Percentiles rank a stretch among this genome's conserved stretches.
These are phyloP conservation scores for Macroglossus sobrinus DNA, from an alignment of 2,113 vertebrate species.

Conservation along the genomic window DNA sequence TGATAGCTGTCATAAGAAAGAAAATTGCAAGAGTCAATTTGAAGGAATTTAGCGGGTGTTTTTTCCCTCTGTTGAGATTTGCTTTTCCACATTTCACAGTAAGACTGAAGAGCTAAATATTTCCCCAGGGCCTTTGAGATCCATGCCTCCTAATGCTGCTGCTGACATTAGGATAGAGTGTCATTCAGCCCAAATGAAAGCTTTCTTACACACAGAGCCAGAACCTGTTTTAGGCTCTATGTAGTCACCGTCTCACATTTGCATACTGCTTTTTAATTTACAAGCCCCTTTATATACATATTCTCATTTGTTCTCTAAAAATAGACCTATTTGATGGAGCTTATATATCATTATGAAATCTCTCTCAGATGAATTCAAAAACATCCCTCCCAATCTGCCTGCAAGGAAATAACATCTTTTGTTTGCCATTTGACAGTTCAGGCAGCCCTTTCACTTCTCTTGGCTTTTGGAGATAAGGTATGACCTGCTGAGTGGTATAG, in stretches of 20 bases:
- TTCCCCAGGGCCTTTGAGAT: neutral
- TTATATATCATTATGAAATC: neutral
- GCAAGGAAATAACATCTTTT: neutral
- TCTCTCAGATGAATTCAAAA: neutral
- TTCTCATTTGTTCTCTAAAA: neutral
- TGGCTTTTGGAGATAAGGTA: neutral
- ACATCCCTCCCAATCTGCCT: neutral
- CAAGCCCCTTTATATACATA: neutral
- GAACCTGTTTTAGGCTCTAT: neutral
- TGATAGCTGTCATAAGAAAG: conserved; percentile 48
- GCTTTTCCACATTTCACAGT: conserved; percentile 1
- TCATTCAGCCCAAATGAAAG: neutral
- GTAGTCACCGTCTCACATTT: neutral
- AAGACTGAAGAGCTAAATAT: conserved; percentile 5
- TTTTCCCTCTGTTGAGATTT: neutral
- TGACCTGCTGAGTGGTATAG: neutral
- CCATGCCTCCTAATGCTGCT: neutral
- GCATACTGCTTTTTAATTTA: neutral
- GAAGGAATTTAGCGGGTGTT: neutral
- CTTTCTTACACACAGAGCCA: neutral
- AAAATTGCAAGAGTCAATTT: conserved; percentile 36
- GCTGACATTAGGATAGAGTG: neutral
- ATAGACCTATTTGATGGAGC: neutral
- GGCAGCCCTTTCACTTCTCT: neutral
- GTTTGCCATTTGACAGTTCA: neutral